Evolutionary conservation across 1,140 invertebrate genomes (phyloP).

Genomic region (Leptinotarsa defecta): DNA sequence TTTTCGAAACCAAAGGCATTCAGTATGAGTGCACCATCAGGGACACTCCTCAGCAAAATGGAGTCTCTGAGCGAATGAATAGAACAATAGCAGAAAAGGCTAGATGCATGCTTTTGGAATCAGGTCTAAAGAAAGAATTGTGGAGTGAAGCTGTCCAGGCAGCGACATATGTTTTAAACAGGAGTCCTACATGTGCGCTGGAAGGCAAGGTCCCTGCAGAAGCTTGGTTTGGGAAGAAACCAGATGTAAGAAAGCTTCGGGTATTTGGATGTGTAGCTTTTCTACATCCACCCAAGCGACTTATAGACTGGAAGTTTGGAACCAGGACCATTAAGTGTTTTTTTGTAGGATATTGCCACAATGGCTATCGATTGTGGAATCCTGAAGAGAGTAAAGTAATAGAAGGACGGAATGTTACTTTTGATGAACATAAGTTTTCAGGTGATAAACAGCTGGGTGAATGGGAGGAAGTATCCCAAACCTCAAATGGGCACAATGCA

Average conservation of each 20-base stretch:
- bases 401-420: slow-evolving; percentile 13
- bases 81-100: slow-evolving; percentile 53
- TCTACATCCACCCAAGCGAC: slow-evolving; percentile 40
- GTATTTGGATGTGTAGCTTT: slow-evolving; percentile 52
- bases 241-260: slow-evolving; percentile 36
- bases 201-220: slow-evolving; percentile 47
- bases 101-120: slow-evolving; percentile 49
- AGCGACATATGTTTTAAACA: slow-evolving; percentile 37
- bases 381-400: slow-evolving; percentile 7
- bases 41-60: slow-evolving; percentile 57
- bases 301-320: slow-evolving; percentile 34
- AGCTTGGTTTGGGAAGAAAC: slow-evolving; percentile 45
- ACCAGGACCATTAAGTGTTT: slow-evolving; percentile 2
- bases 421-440: slow-evolving; percentile 13
- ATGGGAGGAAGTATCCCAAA: too few relatives aligned
- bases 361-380: slow-evolving; percentile 21
- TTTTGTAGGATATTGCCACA: slow-evolving; percentile 18
- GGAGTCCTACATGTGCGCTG: slow-evolving; percentile 36
- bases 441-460: background rate
- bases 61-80: slow-evolving; percentile 55
- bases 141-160: slow-evolving; percentile 55
- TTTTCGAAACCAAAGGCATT: slow-evolving; percentile 35
- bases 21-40: slow-evolving; percentile 45
- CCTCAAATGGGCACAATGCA: too few relatives aligned
- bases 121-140: slow-evolving; percentile 47